These are phyloP conservation scores for Dendrolimus pini DNA, from an alignment of 2,888 invertebrate genomes.

Conservation along the genomic window DNA sequence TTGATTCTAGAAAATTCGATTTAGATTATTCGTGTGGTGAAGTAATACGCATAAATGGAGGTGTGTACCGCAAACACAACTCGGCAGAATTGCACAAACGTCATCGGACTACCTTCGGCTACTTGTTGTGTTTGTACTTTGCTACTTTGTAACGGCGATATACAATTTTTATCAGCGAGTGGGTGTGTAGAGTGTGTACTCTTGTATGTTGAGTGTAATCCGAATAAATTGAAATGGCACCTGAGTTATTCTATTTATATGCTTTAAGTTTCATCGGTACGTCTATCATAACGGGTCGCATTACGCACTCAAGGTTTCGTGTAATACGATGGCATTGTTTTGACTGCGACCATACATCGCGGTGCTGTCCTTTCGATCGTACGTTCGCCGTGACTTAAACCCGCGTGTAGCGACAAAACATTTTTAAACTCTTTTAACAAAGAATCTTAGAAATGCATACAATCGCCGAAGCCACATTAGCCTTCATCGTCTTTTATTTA, in stretches of 20 bases:
- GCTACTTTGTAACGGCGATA: too few relatives aligned
- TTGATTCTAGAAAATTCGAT: too few relatives aligned
- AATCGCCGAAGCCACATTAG: slow-evolving; percentile 66
- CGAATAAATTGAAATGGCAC: not conserved
- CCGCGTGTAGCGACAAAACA: not conserved
- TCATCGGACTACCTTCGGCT: not conserved
- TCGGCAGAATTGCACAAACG: not conserved
- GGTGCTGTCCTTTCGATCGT: slow-evolving; percentile 41
- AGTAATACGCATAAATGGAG: not conserved
- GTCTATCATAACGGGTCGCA: slow-evolving; percentile 20
- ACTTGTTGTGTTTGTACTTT: too few relatives aligned
- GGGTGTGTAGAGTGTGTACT: slow-evolving; percentile 5
- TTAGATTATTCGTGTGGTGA: too few relatives aligned
- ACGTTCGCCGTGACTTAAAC: slow-evolving; percentile 25
- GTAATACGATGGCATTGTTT: slow-evolving; percentile 37
- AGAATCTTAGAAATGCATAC: slow-evolving; percentile 57
- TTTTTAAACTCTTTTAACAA: slow-evolving; percentile 11
- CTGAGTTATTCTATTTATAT: not conserved
- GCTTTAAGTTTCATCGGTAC: not conserved
- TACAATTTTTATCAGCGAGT: slow-evolving; percentile 4
- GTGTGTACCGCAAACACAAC: slow-evolving; percentile 4
- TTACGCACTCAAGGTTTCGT: slow-evolving; percentile 46
- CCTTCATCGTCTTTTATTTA: slow-evolving; percentile 61
- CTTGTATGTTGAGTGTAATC: not conserved
- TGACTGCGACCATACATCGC: slow-evolving; percentile 50